A percentile compares a stretch with the other conserved stretches of the same genome.
phyloP scores from a whole-genome alignment of 1,140 invertebrate species.

The Eueides isabella region DNA sequence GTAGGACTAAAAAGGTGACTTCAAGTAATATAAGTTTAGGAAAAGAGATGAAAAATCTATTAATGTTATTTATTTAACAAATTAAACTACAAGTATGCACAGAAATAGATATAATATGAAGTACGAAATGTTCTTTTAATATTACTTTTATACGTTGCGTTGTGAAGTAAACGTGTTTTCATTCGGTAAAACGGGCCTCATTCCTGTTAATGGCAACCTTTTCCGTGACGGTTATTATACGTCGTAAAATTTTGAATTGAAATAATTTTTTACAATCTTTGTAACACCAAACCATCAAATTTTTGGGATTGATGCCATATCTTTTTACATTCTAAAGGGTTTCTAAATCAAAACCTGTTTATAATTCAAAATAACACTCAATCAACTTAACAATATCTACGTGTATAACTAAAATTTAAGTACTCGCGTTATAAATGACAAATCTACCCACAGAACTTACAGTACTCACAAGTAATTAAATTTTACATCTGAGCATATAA shows the following conservation, averaged over 20 bases:
- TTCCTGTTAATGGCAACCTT: conserved; percentile 6
- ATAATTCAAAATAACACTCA: too few species aligned
- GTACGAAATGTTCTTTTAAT: neutral
- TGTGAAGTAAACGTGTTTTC: neutral
- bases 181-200: neutral
- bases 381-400: too few species aligned
- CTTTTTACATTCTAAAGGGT: neutral
- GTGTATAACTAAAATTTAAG: too few species aligned
- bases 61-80: too few species aligned
- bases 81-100: neutral
- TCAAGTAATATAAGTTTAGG: too few species aligned
- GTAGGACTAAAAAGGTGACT: too few species aligned
- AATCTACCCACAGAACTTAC: too few species aligned
- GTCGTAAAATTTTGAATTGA: neutral
- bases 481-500: too few species aligned
- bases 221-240: neutral
- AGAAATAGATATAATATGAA: neutral
- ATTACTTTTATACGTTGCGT: neutral
- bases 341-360: neutral
- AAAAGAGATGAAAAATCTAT: too few species aligned
- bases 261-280: neutral
- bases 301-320: neutral
- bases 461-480: too few species aligned
- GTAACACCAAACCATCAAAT: neutral
- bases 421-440: too few species aligned